Evolutionary conservation across 23 tunicate species (phyloP), one percentile per base, ranked within the genome.

Genomic region (Botrylloides violaceus): DNA sequence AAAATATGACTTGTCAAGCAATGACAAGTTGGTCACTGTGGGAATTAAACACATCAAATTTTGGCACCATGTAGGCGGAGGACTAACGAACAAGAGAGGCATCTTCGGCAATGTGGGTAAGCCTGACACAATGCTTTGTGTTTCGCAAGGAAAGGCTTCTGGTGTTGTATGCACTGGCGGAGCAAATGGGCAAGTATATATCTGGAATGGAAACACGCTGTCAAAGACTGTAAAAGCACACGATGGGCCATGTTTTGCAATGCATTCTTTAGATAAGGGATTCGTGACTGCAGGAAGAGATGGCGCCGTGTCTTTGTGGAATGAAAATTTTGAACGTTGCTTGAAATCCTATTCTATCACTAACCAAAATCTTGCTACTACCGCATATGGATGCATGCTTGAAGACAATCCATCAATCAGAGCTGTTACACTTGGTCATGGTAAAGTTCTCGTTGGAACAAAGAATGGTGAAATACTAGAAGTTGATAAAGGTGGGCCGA

Each of bases 21-120:
- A 78, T 24, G 84, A 84, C 23, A 84, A 84, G 32, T 64, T 92
- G 47, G 86, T 92, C 21, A 70, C 98, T 0, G 83, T 71, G 5
- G 98, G 98, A 27, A 83, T 92, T 31, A 92, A 84, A 43, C 98
- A 92, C 79, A 92, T 92, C 72, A 92, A 92, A 72, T 92, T 92
- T 39, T 92, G 98, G 98, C 77, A 76, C 29, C 92, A 84, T 58
- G 95, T 87, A 32, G 97, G 97, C 27, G 97, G 97, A 4, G 97
- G 97, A 37, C 75, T 89, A 56, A 83, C 97, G n/a, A 58, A 85
- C 4, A 83, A 78, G 22, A 61, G 97, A 33, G 97, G 97, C 9
- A 60, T 83, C 7, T 90, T 90, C 59, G 97, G 97, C 15, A 59
- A 83, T 2, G 73, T 23, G 9, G 90, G 97, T 0, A 90, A 90